Evolutionary conservation across 2,888 invertebrate genomes (phyloP), one percentile per base, ranked within the genome.

Genomic region (Napeogenes inachia): DNA sequence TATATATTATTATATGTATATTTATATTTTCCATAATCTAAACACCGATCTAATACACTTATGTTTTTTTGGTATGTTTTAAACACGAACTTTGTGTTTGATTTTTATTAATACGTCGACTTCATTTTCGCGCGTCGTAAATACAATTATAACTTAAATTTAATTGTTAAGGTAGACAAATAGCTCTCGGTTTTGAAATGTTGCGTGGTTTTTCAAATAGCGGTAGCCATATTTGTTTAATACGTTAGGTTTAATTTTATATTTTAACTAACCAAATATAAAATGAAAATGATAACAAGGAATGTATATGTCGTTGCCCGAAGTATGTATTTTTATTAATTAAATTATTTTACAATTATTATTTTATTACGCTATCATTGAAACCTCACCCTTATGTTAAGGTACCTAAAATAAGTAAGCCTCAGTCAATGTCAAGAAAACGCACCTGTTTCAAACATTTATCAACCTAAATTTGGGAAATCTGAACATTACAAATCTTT

Each of bases 401-500:
- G 64, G 61, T 68, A 61, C 64, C 60, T 60, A 58, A 64, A 63
- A 62, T 69, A 68, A 69, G 64, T 71, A 71, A 71, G 70, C 72
- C 71, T 73, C 67, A 68, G 67, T 75, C 75, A 75, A 71, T 71
- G 75, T 75, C 73, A 68, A 64, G 60, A 59, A 64, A 67, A 70
- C 71, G 67, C 74, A 75, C 74, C 75, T 75, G 75, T 71, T 75
- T 71, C 72, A 67, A 64, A 65, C 68, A 70, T 71, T 73, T 74
- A 71, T 72, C 70, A 67, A 65, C 57, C 57, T 57, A 12, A 42
- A 42, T 42, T 42, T 42, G 10, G 42, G 12, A 42, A 42, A 42
- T 42, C 42, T 42, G 42, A 10, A 12, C 42, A 8, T 10, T 42
- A 10, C 10, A 42, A 42, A 42, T 10, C 42, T 6, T 42, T 42